Evolutionary conservation across 2,797 vertebrate species (phyloP), one percentile per base, ranked within the genome.

Genomic region (Fundulus diaphanus): DNA sequence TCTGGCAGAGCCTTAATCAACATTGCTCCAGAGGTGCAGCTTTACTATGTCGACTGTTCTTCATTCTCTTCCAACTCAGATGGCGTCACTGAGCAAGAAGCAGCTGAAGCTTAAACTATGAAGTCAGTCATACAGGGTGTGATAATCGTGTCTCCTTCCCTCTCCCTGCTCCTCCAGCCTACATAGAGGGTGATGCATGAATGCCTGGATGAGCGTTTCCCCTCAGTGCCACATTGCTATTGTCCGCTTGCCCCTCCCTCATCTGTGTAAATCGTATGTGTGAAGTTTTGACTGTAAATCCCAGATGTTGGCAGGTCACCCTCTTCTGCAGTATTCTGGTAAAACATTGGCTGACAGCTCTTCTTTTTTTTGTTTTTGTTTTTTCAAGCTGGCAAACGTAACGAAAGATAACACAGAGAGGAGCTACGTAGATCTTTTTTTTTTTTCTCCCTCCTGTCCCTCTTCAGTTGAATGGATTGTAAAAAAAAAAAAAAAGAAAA

Each of bases 211-310:
- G 87, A 93, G 90, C 92, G 91, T 90, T 92, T 88, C 87, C 81
- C 80, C 86, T 92, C 81, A 84, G 80, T 61, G 42, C 85, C 66
- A 82, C 83, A 85, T 87, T 79, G 86, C 90, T 92, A 86, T 92
- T 92, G 89, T 92, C 91, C 89, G 91, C 89, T 91, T 86, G 88
- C 88, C 85, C 88, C 90, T 87, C 82, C 89, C 89, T 89, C 87
- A 87, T 92, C 86, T 87, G 82, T 75, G 81, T 91, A 91, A n/a
- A 93, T 90, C 90, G 87, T 86, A 92, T 90, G 89, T 87, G 90
- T 88, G 86, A 90, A 87, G 89, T 90, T 93, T 91, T 76, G 65
- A 74, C 86, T 87, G 88, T 89, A 91, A 93, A 92, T 92, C 89
- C 90, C 89, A 86, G 83, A 90, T 87, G 82, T 79, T 89, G 90